These are phyloP conservation scores for Percopsis omiscomaycus DNA, from an alignment of 2,797 vertebrate species.

Conservation along the genomic window DNA sequence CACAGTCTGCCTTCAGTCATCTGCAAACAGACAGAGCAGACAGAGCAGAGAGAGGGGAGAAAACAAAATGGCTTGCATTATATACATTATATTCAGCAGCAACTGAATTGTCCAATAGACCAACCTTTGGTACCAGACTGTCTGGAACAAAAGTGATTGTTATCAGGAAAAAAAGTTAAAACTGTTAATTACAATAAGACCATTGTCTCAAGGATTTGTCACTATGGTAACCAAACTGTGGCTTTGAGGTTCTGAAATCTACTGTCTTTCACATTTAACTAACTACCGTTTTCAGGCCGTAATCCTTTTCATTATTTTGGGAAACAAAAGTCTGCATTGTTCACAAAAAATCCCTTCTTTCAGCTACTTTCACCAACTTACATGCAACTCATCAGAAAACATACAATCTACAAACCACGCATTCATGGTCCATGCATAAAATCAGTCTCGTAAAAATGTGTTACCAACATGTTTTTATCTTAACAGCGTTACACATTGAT, in stretches of 20 bases:
- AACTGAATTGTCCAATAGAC: not conserved
- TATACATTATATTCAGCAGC: not conserved
- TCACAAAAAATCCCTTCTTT: not conserved
- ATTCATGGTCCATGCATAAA: constrained; percentile 5
- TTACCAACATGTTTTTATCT: too few species aligned
- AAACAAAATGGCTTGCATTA: not conserved
- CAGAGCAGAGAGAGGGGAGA: constrained; percentile 5
- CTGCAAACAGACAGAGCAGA: constrained; percentile 62
- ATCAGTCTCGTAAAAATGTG: too few species aligned
- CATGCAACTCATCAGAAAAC: constrained; percentile 1
- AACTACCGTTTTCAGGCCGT: not conserved
- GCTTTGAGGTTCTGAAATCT: constrained; percentile 46
- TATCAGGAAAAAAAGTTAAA: constrained; percentile 21
- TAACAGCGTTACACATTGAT: not conserved
- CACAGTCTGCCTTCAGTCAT: constrained; percentile 97
- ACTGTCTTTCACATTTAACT: constrained; percentile 8
- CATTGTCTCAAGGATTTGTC: constrained; percentile 64
- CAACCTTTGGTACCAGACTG: constrained; percentile 10
- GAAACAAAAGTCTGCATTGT: constrained; percentile 11
- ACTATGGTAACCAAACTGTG: constrained; percentile 41
- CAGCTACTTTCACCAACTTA: not conserved
- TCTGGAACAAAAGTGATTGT: constrained; percentile 25
- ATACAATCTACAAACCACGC: constrained; percentile 13
- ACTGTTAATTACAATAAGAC: constrained; percentile 50
- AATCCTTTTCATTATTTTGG: not conserved